Conservation (phyloP, 2,113 vertebrate species). For the Engystomops pustulosus region DNA sequence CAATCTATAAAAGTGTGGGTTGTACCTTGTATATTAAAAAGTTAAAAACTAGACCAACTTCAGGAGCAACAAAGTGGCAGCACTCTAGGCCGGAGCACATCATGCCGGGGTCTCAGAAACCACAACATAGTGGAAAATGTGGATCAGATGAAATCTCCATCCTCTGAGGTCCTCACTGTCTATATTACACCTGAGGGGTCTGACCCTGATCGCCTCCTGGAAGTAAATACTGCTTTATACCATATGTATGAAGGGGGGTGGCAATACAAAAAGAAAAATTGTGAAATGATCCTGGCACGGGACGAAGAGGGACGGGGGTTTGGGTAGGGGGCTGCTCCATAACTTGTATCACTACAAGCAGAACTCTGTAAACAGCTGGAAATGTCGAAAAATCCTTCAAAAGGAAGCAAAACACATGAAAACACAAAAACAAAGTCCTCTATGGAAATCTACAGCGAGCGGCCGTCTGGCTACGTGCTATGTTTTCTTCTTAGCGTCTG, state of each 20-base stretch:
- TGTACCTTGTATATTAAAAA: slow-evolving; percentile 21
- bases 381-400: no score
- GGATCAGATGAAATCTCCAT: no score
- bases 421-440: slow-evolving; percentile 64
- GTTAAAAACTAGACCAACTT: not conserved
- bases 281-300: not conserved
- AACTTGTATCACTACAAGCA: not conserved
- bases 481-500: slow-evolving; percentile 80
- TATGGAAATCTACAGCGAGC: slow-evolving; percentile 69
- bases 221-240: not conserved
- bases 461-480: slow-evolving; percentile 71
- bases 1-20: not conserved
- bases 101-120: no score
- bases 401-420: not conserved
- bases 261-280: not conserved
- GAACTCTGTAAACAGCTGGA: not conserved
- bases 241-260: not conserved
- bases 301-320: not conserved
- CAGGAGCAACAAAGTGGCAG: not conserved
- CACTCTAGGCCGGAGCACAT: not conserved
- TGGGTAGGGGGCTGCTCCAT: not conserved
- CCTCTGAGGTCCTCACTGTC: not conserved
- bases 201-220: not conserved
- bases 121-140: no score
- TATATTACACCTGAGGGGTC: not conserved